A percentile compares a stretch with the other conserved stretches of the same genome.
These are phyloP conservation scores for Carposina sasakii DNA, from an alignment of 1,140 invertebrate genomes.

Conservation along the genomic window DNA sequence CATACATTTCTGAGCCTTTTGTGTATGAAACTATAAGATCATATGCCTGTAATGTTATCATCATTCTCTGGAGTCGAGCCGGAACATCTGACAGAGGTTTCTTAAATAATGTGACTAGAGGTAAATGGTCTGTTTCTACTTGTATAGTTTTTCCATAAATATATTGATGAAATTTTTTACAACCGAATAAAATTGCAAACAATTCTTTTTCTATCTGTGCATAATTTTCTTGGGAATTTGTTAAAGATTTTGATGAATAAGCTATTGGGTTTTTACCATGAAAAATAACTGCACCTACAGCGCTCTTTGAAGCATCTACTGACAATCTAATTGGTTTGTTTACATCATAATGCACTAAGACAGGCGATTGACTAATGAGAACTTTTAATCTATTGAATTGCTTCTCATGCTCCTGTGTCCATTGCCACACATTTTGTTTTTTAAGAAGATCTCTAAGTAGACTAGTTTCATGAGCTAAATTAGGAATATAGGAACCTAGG, in stretches of 20 bases:
- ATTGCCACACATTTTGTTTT: conserved; percentile 11
- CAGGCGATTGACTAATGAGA: conserved; percentile 21
- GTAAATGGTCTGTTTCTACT: conserved; percentile 60
- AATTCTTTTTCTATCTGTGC: conserved; percentile 65
- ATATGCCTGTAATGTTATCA: conserved; percentile 48
- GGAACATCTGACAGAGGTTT: conserved; percentile 51
- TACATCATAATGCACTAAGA: conserved; percentile 19
- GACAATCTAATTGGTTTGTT: conserved; percentile 22
- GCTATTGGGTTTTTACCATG: conserved; percentile 35
- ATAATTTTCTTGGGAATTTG: conserved; percentile 46
- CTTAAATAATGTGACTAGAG: conserved; percentile 45
- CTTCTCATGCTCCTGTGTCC: conserved; percentile 13
- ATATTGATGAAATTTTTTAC: conserved; percentile 51
- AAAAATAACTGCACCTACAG: conserved; percentile 31
- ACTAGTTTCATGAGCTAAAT: conserved; percentile 8
- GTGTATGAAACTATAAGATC: conserved; percentile 53
- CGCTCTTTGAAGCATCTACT: conserved; percentile 28
- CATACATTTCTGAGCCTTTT: conserved; percentile 48
- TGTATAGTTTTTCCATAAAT: conserved; percentile 35
- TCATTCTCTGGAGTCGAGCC: conserved; percentile 48
- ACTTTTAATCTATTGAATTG: conserved; percentile 36
- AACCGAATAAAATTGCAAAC: conserved; percentile 49
- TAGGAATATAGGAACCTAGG: conserved; percentile 12
- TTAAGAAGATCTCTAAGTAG: conserved; percentile 1
- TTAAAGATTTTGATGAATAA: conserved; percentile 36